Conservation (phyloP, 2,797 vertebrate species). For the Microctenopoma lineatum region DNA sequence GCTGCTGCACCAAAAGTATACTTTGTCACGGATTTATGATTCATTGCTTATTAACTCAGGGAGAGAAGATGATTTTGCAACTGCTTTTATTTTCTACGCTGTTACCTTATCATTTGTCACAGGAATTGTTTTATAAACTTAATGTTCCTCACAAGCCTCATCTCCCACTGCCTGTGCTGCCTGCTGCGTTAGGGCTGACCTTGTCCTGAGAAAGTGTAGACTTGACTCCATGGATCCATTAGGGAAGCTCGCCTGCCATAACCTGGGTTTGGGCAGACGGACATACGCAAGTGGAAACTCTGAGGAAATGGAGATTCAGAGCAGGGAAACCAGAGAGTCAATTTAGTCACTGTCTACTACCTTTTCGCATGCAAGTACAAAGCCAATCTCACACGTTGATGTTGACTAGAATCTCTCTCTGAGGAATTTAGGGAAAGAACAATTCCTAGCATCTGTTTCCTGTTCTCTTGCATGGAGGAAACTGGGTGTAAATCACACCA, state of each 20-base stretch:
- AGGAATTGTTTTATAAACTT: constrained; percentile 37
- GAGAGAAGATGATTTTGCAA: background rate
- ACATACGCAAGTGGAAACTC: constrained; percentile 95
- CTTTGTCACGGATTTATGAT: constrained; percentile 37
- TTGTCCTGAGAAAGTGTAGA: constrained; percentile 87
- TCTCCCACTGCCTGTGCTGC: constrained; percentile 52
- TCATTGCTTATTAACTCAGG: constrained; percentile 1
- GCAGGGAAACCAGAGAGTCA: constrained; percentile 89
- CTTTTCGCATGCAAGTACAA: constrained; percentile 92
- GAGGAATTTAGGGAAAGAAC: constrained; percentile 91
- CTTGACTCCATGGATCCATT: constrained; percentile 84
- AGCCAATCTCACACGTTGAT: constrained; percentile 84
- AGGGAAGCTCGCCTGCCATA: constrained; percentile 82
- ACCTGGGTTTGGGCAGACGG: constrained; percentile 86
- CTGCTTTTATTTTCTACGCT: constrained; percentile 10
- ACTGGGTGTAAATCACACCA: constrained; percentile 90
- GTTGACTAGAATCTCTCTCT: constrained; percentile 88
- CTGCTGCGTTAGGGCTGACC: constrained; percentile 74
- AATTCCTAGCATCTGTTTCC: constrained; percentile 99
- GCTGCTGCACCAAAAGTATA: constrained; percentile 28
- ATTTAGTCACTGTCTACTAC: constrained; percentile 87
- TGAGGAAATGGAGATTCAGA: constrained; percentile 93
- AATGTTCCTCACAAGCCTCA: constrained; percentile 42
- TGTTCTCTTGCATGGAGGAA: constrained; percentile 93
- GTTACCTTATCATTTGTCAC: constrained; percentile 2